Percentiles rank a stretch among this genome's conserved stretches.
phyloP scores from a whole-genome alignment of 2,113 vertebrate genomes.

The Sardina pilchardus region DNA sequence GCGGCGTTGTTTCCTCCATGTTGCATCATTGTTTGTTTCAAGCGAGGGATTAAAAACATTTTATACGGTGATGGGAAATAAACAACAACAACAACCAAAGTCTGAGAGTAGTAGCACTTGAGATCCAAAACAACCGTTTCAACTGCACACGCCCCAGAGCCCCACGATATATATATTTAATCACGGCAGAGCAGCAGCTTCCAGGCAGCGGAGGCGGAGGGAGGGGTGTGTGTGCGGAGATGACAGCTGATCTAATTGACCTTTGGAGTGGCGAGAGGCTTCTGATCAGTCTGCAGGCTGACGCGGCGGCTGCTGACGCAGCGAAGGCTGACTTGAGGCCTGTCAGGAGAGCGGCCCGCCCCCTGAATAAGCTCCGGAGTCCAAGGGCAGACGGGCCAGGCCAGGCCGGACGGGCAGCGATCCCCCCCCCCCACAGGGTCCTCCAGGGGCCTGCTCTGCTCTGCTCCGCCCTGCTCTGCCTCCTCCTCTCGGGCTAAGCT shows the following conservation, averaged over 20 bases:
- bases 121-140: neutral
- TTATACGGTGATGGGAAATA: neutral
- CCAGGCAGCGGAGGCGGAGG: neutral
- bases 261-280: constrained; percentile 31
- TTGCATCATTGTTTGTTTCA: constrained; percentile 7
- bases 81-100: neutral
- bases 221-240: neutral
- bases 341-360: neutral
- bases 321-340: constrained; percentile 23
- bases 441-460: neutral
- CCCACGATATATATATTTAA: constrained; percentile 3
- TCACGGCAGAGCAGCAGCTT: neutral
- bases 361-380: constrained; percentile 29
- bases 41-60: neutral
- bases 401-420: constrained; percentile 4
- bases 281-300: constrained; percentile 33
- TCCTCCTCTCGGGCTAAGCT: neutral
- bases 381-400: constrained; percentile 21
- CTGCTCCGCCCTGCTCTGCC: no score
- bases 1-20: neutral
- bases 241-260: constrained; percentile 41
- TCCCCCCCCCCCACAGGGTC: no score
- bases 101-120: neutral
- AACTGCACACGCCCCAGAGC: neutral
- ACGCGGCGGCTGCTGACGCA: constrained; percentile 34